Evolutionary conservation across 2,797 vertebrate genomes (phyloP), one percentile per base, ranked within the genome.

Genomic region (Antennarius maculatus): DNA sequence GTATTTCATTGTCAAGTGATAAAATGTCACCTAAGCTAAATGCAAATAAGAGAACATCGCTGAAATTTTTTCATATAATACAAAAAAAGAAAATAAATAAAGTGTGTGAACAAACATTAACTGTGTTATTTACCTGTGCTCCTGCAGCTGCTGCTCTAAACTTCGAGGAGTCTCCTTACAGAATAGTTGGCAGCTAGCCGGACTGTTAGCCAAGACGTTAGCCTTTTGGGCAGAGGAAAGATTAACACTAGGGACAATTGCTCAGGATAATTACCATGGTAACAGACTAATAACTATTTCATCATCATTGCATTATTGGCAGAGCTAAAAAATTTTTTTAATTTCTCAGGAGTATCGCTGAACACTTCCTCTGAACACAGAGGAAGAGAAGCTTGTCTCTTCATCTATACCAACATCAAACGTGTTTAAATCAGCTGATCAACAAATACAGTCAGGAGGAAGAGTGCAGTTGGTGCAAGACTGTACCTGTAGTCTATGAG

Each of bases 61-160:
- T 14, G 17, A 4, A 47, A 57, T 18, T 16, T 45, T 43, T n/a
- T 31, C 11, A 29, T 17, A 37, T 27, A 42, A 48, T 7, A 29
- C 2, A 54, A 16, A 27, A 15, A 18, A 18, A 28, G 7, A n/a
- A 53, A 9, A 10, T 34, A 14, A 17, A 34, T 10, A 9, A 72
- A 16, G 46, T 23, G 64, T 68, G 62, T 17, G 48, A 18, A 53
- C 5, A 49, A 28, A 64, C 3, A 5, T 52, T 34, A 29, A 7
- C 29, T 27, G 65, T 1, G 6, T 63, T 7, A 45, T 52, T 86
- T 90, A 98, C 98, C 98, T 98, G 93, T 99, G 97, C 71, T 99
- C 96, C 88, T 98, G 97, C 53, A 99, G 91, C 89, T 99, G 98
- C 86, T 99, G 97, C 62, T 99, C 97, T 80, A 99, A 93, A 84